Evolutionary conservation across 2,113 vertebrate species (phyloP), one percentile per base, ranked within the genome.

Genomic region (Forbesichthys papilliferus): DNA sequence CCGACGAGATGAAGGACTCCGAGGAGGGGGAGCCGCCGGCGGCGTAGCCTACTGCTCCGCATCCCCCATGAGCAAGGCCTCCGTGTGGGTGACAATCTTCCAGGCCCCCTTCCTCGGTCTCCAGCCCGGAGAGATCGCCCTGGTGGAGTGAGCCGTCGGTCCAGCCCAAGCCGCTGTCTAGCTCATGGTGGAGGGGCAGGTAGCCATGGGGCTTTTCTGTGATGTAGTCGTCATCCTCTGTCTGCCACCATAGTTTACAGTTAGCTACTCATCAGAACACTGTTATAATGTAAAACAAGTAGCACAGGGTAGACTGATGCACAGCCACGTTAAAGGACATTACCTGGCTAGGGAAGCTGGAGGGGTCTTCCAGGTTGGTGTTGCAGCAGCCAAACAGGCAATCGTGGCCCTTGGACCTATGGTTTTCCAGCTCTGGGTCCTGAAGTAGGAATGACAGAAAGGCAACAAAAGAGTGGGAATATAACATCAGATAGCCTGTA

Each of bases 311-410:
- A 9, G 16, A 18, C 8, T 20, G 34, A 34, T n/a, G 10, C 14
- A 56, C 13, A 46, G 2, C 47, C 51, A 49, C 16, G 55, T 11
- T 54, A 16, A 66, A 11, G 46, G 1, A 18, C 5, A 5, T 27
- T 85, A 93, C 92, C 90, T 94, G 92, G 70, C 89, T 92, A 68
- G 88, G 87, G 76, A 86, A 89, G 61, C 87, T 84, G 1, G 85
- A 81, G 0, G 88, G 83, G 52, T 94, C 92, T 12, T 92, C 90
- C 58, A 87, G 53, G 78, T 89, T 92, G 55, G 81, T 11, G 61
- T 82, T 90, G 75, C 93, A 94, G 78, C 93, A 94, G 73, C 89
- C 82, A 81, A 92, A 84, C 78, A 94, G 85, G 78, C 92, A 94
- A 80, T 69, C 90, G 27, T 89, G 87, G 54, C 73, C 84, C 48